Conservation (phyloP, 2,797 vertebrate genomes). For the Siniperca scherzeri region DNA sequence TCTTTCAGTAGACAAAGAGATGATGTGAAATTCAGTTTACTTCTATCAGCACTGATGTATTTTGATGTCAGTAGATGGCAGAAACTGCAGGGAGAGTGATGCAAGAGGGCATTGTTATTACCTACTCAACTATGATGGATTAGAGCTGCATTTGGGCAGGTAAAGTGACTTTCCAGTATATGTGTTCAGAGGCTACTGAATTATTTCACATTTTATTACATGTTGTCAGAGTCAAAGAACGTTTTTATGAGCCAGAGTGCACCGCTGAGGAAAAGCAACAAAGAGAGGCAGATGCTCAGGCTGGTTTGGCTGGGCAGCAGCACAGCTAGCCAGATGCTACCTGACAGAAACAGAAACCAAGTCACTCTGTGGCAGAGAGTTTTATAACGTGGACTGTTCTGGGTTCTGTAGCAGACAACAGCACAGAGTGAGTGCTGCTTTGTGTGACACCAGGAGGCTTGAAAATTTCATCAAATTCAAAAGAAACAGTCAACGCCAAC, state of each 20-base stretch:
- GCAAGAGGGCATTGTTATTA: slow-evolving; percentile 41
- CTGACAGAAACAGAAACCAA: slow-evolving; percentile 31
- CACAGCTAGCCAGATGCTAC: slow-evolving; percentile 40
- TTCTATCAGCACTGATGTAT: slow-evolving; percentile 15
- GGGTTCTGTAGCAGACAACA: slow-evolving; percentile 1
- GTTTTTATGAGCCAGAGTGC: slow-evolving; percentile 35
- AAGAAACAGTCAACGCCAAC: neutral
- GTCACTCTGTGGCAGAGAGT: neutral
- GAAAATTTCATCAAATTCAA: neutral
- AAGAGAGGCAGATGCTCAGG: slow-evolving; percentile 36
- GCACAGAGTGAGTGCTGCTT: slow-evolving; percentile 5
- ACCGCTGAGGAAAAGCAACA: slow-evolving; percentile 28
- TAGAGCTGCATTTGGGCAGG: slow-evolving; percentile 18
- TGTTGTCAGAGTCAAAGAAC: slow-evolving; percentile 36
- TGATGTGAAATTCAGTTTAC: slow-evolving; percentile 20
- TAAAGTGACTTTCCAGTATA: slow-evolving; percentile 23
- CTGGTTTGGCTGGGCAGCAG: slow-evolving; percentile 26
- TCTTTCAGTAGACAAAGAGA: slow-evolving; percentile 24
- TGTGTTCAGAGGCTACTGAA: slow-evolving; percentile 40
- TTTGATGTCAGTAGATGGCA: slow-evolving; percentile 30
- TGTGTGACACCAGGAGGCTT: neutral
- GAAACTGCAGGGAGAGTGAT: slow-evolving; percentile 32
- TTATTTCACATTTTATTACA: slow-evolving; percentile 55
- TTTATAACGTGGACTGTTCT: slow-evolving; percentile 3
- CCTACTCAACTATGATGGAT: slow-evolving; percentile 30